Percentiles rank a stretch among this genome's conserved stretches.
phyloP scores from a whole-genome alignment of 2,888 invertebrate genomes.

The Ischnura elegans region DNA sequence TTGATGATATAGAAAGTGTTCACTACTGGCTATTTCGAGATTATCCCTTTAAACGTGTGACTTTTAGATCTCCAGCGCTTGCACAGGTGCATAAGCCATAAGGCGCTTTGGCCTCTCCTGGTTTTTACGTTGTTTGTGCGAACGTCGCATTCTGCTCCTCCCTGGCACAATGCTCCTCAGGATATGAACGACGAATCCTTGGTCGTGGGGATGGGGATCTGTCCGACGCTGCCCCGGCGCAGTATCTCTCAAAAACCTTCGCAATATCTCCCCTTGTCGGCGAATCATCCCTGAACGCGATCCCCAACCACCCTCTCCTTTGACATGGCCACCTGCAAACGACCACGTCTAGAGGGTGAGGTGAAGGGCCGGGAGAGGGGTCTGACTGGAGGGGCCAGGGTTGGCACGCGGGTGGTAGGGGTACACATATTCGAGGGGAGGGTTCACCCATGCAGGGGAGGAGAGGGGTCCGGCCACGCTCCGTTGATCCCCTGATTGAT shows the following conservation, averaged over 20 bases:
- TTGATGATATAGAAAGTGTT: too few relatives aligned
- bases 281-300: neutral
- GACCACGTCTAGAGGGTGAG: too few relatives aligned
- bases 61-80: too few relatives aligned
- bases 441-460: neutral
- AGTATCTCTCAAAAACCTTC: neutral
- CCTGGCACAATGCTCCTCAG: too few relatives aligned
- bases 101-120: too few relatives aligned
- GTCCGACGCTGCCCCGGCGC: neutral
- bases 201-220: too few relatives aligned
- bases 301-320: neutral
- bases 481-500: conserved; percentile 49
- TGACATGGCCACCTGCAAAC: neutral
- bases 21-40: too few relatives aligned
- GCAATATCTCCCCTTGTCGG: neutral
- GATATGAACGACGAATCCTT: too few relatives aligned
- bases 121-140: too few relatives aligned
- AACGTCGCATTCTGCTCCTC: too few relatives aligned
- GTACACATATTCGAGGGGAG: neutral
- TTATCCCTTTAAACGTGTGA: too few relatives aligned
- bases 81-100: too few relatives aligned
- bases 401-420: neutral
- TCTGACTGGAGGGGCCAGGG: neutral
- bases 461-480: conserved; percentile 20
- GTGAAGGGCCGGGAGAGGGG: neutral